Evolutionary conservation across 2,797 vertebrate genomes (phyloP), one percentile per base, ranked within the genome.

Genomic region (Helicolenus hilgendorfi): DNA sequence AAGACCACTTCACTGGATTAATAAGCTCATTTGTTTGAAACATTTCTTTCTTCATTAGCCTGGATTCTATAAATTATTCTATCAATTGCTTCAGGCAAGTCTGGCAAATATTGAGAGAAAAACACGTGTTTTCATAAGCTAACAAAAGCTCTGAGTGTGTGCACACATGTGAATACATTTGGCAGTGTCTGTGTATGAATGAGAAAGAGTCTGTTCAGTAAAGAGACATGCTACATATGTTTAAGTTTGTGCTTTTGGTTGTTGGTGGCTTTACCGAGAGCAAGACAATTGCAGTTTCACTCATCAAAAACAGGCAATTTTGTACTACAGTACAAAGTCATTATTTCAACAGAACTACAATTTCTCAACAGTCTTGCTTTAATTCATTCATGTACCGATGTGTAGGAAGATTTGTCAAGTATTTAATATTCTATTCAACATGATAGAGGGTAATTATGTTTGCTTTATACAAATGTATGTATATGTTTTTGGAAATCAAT

Each of bases 1-100:
- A 81, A 58, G 49, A 75, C 82, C 82, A 82, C 41, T 77, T 89
- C 41, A 77, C 62, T 85, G 86, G 79, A 91, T 83, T 91, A 88
- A 93, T 92, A 79, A 88, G 82, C 69, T 93, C 60, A 83, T 92
- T 92, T 89, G 72, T 83, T 73, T 81, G 72, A 81, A 81, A 87
- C 36, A 82, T 87, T 81, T 86, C 77, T 85, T 74, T 86, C 74
- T 87, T 85, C 84, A 93, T 92, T 92, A 93, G 72, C 24, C 55
- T 65, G 71, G 68, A 75, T 80, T 81, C 71, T 77, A 82, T 83
- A 88, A 92, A 95, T 90, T 68, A 90, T 88, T 88, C 33, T 62
- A 67, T 87, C 73, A 89, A 72, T 56, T 2, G 76, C 86, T 77
- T 63, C 24, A 45, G 77, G 91, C 77, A 55, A 84, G 64, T 65